phyloP scores from a whole-genome alignment of 2,888 invertebrate genomes.

The Spatulosminthurus flaviceps region DNA sequence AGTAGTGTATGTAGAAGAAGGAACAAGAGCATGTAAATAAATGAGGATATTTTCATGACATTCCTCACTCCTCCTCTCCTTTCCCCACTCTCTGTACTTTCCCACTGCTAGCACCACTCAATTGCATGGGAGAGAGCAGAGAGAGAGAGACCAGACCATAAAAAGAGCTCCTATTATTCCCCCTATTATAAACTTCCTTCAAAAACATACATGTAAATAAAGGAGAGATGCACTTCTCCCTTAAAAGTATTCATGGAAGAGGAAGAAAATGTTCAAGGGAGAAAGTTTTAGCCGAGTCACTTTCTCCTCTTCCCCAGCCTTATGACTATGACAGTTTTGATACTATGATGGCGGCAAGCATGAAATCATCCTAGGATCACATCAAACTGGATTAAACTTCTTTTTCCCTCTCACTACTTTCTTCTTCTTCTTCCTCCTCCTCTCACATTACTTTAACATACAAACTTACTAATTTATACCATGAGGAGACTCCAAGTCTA shows the following conservation, averaged over 20 bases:
- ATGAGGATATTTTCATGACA: too few relatives aligned
- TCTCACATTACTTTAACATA: background rate
- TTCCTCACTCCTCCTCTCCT: too few relatives aligned
- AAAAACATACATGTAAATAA: background rate
- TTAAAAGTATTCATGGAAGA: constrained; percentile 21
- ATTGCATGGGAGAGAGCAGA: too few relatives aligned
- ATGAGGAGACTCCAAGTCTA: too few relatives aligned
- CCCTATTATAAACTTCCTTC: too few relatives aligned
- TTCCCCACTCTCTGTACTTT: too few relatives aligned
- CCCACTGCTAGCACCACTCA: too few relatives aligned
- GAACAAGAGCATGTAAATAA: too few relatives aligned
- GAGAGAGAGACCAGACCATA: too few relatives aligned
- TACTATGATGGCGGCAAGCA: background rate
- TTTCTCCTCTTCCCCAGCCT: background rate
- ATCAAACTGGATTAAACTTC: background rate
- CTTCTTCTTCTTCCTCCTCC: background rate
- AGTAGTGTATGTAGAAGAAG: too few relatives aligned
- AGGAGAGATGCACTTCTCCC: background rate
- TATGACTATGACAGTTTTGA: constrained; percentile 8
- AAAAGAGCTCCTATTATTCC: too few relatives aligned
- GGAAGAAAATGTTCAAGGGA: background rate
- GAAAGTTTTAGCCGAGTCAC: background rate
- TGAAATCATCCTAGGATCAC: background rate
- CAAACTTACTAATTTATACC: too few relatives aligned
- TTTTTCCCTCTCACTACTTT: background rate